A percentile compares a stretch with the other conserved stretches of the same genome.
Conservation (phyloP, 2,888 invertebrate genomes). For the Sphaeridia pumilis region DNA sequence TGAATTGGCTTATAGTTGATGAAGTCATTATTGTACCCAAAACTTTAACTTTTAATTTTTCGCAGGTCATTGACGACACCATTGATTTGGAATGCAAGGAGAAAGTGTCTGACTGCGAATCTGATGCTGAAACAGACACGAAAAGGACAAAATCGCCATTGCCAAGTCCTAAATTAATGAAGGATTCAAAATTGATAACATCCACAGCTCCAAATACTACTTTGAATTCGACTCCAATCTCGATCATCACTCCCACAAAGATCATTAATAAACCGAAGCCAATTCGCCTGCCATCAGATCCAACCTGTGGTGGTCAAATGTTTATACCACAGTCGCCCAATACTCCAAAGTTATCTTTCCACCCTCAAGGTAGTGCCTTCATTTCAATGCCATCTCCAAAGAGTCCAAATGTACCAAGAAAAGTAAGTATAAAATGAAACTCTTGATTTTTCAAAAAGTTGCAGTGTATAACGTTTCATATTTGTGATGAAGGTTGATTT, state of each 20-base stretch:
- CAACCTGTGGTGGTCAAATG: slow-evolving; percentile 17
- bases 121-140: slow-evolving; percentile 44
- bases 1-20: too few species aligned
- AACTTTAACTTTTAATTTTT: too few species aligned
- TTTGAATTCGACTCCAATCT: slow-evolving; percentile 31
- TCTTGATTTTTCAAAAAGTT: too few species aligned
- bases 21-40: too few species aligned
- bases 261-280: slow-evolving; percentile 35
- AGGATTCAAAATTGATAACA: too few species aligned
- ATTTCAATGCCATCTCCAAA: slow-evolving; percentile 67
- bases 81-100: slow-evolving; percentile 73
- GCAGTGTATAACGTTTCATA: too few species aligned
- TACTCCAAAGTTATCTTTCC: slow-evolving; percentile 47
- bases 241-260: slow-evolving; percentile 32
- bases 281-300: slow-evolving; percentile 29
- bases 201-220: too few species aligned
- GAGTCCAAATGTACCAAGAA: slow-evolving; percentile 35
- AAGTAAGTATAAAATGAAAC: too few species aligned
- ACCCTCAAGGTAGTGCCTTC: slow-evolving; percentile 78
- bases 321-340: slow-evolving; percentile 26
- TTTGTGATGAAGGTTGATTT: too few species aligned
- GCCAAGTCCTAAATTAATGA: neutral
- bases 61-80: slow-evolving; percentile 22
- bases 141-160: too few species aligned
- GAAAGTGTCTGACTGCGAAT: slow-evolving; percentile 73